A percentile compares a stretch with the other conserved stretches of the same genome.
These are phyloP conservation scores for Lasiurus borealis DNA, from an alignment of 2,113 vertebrate species.

Conservation along the genomic window DNA sequence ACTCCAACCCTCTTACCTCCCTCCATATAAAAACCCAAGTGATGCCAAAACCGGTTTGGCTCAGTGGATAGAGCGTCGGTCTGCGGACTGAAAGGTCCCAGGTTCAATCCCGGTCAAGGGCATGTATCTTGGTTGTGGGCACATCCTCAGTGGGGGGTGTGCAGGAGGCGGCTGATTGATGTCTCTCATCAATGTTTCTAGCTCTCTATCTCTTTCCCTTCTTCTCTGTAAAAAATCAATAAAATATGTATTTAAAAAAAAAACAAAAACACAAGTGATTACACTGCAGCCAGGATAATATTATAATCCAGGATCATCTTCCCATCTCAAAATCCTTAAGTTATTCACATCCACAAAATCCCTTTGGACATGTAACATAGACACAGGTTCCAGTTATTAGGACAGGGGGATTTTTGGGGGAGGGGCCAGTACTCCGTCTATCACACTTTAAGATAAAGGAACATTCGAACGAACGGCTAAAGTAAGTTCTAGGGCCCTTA, in stretches of 20 bases:
- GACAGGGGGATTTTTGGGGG: neutral
- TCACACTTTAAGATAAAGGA: neutral
- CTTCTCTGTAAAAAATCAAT: too few relatives aligned
- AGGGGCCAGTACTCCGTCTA: neutral
- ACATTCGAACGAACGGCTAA: constrained; percentile 1
- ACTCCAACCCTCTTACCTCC: neutral
- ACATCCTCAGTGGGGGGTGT: too few relatives aligned
- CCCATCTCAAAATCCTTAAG: neutral
- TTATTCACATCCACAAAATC: neutral
- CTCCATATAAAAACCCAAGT: neutral
- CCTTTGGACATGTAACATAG: neutral
- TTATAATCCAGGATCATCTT: neutral
- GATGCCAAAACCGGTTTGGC: too few relatives aligned
- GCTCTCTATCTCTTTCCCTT: too few relatives aligned
- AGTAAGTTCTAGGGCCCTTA: constrained; percentile 84
- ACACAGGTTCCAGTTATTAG: neutral
- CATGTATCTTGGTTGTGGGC: too few relatives aligned
- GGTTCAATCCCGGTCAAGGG: too few relatives aligned
- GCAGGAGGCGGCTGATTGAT: too few relatives aligned
- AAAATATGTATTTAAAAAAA: too few relatives aligned
- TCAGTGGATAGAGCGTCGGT: too few relatives aligned
- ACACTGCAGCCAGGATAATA: neutral
- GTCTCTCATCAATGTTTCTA: too few relatives aligned
- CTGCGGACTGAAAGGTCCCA: too few relatives aligned
- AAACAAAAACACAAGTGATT: too few relatives aligned